Conservation (phyloP, 1,140 invertebrate species). For the Dendrolimus punctatus region DNA sequence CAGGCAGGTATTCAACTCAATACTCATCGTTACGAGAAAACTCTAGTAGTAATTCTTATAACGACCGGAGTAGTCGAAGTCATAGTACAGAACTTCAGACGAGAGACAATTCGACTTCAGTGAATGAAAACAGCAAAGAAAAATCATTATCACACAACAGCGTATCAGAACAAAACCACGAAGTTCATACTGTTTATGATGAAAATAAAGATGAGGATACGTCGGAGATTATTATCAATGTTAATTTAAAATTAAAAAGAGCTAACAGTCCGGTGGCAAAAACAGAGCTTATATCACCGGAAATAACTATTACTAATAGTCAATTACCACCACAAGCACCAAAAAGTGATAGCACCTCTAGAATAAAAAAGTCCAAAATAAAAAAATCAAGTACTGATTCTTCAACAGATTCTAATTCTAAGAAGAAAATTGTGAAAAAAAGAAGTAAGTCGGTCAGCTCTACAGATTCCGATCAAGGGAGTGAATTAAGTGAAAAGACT, state of each 20-base stretch:
- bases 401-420: conserved; percentile 55
- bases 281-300: conserved; percentile 44
- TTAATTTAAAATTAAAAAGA: conserved; percentile 56
- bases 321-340: conserved; percentile 75
- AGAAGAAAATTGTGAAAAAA: conserved; percentile 58
- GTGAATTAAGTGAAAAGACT: conserved; percentile 35
- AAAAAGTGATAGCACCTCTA: conserved; percentile 64
- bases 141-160: conserved; percentile 16
- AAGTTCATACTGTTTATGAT: conserved; percentile 27
- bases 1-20: conserved; percentile 62
- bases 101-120: conserved; percentile 29
- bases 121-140: conserved; percentile 28
- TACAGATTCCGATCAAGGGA: conserved; percentile 65
- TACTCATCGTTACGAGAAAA: conserved; percentile 48
- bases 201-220: conserved; percentile 39
- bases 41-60: conserved; percentile 27
- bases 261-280: conserved; percentile 34
- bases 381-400: conserved; percentile 55
- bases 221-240: conserved; percentile 56
- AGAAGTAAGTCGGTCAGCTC: conserved; percentile 72
- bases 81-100: conserved; percentile 44
- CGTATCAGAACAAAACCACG: conserved; percentile 22
- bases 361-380: conserved; percentile 61
- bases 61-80: conserved; percentile 49
- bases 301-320: conserved; percentile 54